phyloP scores from a whole-genome alignment of 30 jellyfish, hydroid and myxozoan species.

The Cassiopea xamachana region DNA sequence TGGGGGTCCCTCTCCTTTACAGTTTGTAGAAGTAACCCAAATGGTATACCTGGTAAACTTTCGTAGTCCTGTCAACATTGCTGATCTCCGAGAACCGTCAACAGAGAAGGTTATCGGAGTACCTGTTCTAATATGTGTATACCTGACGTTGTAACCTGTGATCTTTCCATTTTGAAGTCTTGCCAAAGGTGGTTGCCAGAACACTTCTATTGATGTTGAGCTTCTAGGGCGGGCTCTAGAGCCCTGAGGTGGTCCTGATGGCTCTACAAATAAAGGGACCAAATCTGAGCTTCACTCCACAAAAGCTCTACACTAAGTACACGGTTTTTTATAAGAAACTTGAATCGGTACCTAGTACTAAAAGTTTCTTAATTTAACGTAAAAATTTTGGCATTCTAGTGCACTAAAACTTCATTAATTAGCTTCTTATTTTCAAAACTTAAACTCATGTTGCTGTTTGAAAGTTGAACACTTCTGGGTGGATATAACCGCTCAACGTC shows the following conservation, averaged over 20 bases:
- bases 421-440: too few relatives aligned
- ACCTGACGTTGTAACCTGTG: slow-evolving; percentile 78
- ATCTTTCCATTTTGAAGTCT: slow-evolving; percentile 81
- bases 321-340: too few relatives aligned
- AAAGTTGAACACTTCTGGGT: too few relatives aligned
- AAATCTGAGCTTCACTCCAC: neutral
- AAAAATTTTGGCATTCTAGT: too few relatives aligned
- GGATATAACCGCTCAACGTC: too few relatives aligned
- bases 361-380: too few relatives aligned
- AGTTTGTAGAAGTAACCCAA: slow-evolving; percentile 88
- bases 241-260: slow-evolving; percentile 96
- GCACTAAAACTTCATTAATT: too few relatives aligned
- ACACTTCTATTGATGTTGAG: slow-evolving; percentile 86
- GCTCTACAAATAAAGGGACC: slow-evolving; percentile 51
- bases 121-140: slow-evolving; percentile 78
- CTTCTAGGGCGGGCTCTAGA: slow-evolving; percentile 90
- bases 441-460: too few relatives aligned
- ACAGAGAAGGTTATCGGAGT: slow-evolving; percentile 71
- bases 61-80: slow-evolving; percentile 88
- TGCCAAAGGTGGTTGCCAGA: slow-evolving; percentile 89
- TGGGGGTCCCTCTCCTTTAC: slow-evolving; percentile 95
- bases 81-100: slow-evolving; percentile 53
- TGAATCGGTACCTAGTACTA: too few relatives aligned
- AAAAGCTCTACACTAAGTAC: neutral
- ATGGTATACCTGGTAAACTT: slow-evolving; percentile 86